phyloP scores from a whole-genome alignment of 2,797 vertebrate genomes.

The Lophotriccus pileatus region DNA sequence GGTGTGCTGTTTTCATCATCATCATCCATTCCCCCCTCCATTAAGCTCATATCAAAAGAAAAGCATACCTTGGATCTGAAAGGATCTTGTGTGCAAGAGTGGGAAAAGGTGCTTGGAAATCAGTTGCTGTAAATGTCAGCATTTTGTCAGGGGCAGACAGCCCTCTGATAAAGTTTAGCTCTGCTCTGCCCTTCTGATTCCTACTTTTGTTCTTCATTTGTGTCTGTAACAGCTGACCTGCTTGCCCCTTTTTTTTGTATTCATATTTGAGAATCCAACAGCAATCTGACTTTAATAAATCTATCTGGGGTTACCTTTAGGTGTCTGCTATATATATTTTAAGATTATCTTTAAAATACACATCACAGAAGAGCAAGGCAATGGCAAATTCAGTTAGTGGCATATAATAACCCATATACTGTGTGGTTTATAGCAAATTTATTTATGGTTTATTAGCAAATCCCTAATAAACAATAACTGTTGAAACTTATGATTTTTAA shows the following conservation, averaged over 20 bases:
- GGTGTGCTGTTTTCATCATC: background rate
- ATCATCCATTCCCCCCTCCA: accelerated
- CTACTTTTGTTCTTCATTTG: background rate
- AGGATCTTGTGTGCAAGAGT: background rate
- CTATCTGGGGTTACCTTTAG: background rate
- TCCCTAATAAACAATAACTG: background rate
- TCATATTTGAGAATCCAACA: background rate
- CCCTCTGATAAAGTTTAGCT: background rate
- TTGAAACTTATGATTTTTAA: background rate
- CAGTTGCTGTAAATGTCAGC: background rate
- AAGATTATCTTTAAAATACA: background rate
- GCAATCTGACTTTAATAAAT: background rate
- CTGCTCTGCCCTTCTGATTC: background rate
- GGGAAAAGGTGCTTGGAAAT: background rate
- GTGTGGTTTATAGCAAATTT: background rate
- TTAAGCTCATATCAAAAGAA: background rate
- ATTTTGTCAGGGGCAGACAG: background rate
- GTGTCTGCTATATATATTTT: background rate
- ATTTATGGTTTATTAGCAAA: background rate
- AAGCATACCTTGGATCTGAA: background rate
- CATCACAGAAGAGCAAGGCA: background rate
- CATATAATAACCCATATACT: background rate
- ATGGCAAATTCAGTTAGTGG: background rate
- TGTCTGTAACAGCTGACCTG: background rate
- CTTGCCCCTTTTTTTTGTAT: background rate